These are phyloP conservation scores for Patagioenas fasciata DNA, from an alignment of 2,113 vertebrate genomes.

Conservation along the genomic window DNA sequence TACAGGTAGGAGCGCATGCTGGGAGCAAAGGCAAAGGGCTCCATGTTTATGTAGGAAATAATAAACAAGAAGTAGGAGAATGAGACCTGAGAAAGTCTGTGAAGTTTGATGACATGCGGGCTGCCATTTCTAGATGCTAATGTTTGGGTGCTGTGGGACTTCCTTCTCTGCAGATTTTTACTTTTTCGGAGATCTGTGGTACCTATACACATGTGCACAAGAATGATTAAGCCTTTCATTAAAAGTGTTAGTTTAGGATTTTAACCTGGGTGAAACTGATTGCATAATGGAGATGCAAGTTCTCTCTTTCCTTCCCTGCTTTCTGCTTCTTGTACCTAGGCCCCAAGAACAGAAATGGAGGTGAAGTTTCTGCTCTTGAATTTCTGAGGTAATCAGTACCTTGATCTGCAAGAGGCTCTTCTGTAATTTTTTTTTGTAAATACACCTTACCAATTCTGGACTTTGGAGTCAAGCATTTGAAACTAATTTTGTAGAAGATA, in stretches of 20 bases:
- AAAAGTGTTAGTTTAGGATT: not conserved
- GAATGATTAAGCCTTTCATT: not conserved
- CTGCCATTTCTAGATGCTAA: not conserved
- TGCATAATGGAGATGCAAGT: fast-evolving
- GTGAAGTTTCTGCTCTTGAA: not conserved
- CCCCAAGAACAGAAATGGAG: not conserved
- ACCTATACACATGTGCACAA: too few relatives aligned
- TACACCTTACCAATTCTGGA: not conserved
- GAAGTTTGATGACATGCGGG: not conserved
- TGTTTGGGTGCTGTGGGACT: not conserved
- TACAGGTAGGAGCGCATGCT: not conserved
- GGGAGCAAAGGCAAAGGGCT: not conserved
- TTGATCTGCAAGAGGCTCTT: not conserved
- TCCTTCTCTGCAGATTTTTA: not conserved
- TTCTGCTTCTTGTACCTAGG: not conserved
- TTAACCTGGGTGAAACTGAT: not conserved
- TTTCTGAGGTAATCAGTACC: not conserved
- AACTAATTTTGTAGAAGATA: not conserved
- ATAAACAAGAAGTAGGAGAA: not conserved
- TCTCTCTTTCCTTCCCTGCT: not conserved
- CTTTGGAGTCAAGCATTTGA: not conserved
- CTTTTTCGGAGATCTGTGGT: not conserved
- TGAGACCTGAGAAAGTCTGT: not conserved
- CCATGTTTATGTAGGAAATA: not conserved
- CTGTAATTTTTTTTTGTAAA: not conserved